Conservation (phyloP, 92 coral and sea anemone species). For the Siderastrea siderea region DNA sequence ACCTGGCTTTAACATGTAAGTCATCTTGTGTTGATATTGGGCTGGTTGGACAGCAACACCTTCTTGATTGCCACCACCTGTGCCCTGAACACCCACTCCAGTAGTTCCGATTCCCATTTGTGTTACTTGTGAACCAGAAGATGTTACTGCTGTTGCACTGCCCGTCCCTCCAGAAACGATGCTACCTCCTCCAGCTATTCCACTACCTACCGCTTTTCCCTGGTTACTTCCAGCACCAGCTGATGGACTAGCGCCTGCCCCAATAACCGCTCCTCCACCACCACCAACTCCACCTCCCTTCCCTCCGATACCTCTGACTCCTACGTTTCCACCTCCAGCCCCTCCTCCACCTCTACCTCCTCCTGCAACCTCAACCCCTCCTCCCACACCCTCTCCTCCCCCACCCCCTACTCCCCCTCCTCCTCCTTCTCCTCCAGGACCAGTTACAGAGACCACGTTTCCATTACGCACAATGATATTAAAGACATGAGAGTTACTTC, state of each 20-base stretch:
- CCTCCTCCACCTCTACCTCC: slow-evolving; percentile 21
- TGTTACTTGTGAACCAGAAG: slow-evolving; percentile 12
- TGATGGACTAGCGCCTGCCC: slow-evolving; percentile 8
- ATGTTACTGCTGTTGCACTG: not conserved
- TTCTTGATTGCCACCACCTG: no score
- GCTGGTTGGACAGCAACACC: no score
- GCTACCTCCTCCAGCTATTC: slow-evolving; percentile 1
- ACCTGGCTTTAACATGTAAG: slow-evolving; percentile 26
- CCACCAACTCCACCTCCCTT: slow-evolving; percentile 44
- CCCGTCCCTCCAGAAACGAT: not conserved
- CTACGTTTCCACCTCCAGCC: slow-evolving; percentile 14
- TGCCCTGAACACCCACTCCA: not conserved
- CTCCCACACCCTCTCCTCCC: slow-evolving; percentile 25
- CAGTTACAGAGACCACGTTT: slow-evolving; percentile 19
- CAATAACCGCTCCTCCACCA: slow-evolving; percentile 41
- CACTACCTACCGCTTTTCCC: not conserved
- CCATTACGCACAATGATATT: slow-evolving; percentile 21
- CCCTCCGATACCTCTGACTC: slow-evolving; percentile 4
- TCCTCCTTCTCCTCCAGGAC: slow-evolving; percentile 15
- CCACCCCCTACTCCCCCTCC: slow-evolving; percentile 49
- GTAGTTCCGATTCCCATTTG: not conserved
- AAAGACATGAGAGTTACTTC: not conserved
- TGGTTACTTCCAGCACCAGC: not conserved
- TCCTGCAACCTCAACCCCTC: slow-evolving; percentile 26
- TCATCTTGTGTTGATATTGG: not conserved